These are phyloP conservation scores for Aspidoscelis tigris DNA, from an alignment of 2,113 vertebrate species.

Conservation along the genomic window DNA sequence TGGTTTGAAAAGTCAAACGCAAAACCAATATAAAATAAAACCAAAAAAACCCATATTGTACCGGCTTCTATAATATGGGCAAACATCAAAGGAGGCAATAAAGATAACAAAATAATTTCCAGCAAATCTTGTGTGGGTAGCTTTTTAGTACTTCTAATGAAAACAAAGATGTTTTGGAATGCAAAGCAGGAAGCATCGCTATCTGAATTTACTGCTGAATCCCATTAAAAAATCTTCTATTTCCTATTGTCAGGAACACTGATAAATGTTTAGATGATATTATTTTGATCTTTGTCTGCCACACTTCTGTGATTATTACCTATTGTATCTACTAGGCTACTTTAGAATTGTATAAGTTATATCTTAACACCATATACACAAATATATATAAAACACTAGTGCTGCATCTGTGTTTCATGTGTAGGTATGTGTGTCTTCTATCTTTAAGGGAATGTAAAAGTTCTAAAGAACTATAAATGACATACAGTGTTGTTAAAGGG, in stretches of 20 bases:
- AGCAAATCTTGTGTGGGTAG: constrained; percentile 8
- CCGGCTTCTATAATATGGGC: constrained; percentile 10
- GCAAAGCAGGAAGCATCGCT: constrained; percentile 12
- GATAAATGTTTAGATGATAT: neutral
- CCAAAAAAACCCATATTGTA: neutral
- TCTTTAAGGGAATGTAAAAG: too few species aligned
- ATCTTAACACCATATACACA: neutral
- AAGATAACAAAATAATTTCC: constrained; percentile 10
- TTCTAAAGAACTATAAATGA: neutral
- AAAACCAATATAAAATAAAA: constrained; percentile 2
- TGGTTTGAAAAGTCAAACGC: constrained; percentile 12
- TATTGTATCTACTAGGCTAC: neutral
- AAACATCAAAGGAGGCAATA: constrained; percentile 16
- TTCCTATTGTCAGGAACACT: constrained; percentile 18
- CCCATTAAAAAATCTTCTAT: constrained; percentile 12
- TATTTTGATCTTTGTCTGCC: neutral
- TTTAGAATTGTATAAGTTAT: neutral
- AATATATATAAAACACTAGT: neutral
- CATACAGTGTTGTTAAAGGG: too few species aligned
- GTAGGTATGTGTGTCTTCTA: neutral
- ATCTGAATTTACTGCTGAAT: constrained; percentile 3
- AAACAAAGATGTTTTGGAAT: constrained; percentile 14
- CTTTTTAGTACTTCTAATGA: constrained; percentile 11
- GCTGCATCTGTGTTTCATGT: neutral
- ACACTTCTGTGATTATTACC: neutral